Percentiles rank a stretch among this genome's conserved stretches.
phyloP scores from a whole-genome alignment of 2,797 vertebrate genomes.

The Cynopterus sphinx region DNA sequence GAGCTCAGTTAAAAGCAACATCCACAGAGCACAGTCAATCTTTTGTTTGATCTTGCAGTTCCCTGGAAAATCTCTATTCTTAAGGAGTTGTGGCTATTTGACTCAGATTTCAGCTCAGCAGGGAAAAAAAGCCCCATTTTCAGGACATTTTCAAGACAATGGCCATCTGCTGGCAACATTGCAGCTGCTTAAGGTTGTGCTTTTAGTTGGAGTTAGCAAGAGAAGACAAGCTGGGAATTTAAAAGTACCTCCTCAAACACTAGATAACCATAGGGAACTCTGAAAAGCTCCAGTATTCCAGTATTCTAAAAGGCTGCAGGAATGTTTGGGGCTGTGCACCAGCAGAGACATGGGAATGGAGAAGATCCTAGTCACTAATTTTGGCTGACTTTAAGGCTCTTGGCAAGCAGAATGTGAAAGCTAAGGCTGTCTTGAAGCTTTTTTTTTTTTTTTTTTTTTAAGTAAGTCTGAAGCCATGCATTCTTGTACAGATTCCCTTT shows the following conservation, averaged over 20 bases:
- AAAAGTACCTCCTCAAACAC: neutral
- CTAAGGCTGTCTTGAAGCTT: neutral
- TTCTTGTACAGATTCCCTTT: neutral
- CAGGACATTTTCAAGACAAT: neutral
- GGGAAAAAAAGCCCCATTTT: neutral
- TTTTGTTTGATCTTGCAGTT: constrained; percentile 23
- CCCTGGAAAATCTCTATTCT: constrained; percentile 8
- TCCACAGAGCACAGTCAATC: neutral
- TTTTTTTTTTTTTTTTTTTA: too few species aligned
- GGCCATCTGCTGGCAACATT: neutral
- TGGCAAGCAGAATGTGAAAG: neutral
- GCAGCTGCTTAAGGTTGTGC: neutral
- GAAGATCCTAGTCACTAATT: neutral
- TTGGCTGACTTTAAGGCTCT: neutral
- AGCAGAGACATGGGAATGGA: neutral
- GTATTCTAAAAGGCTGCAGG: neutral
- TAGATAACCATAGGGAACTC: neutral
- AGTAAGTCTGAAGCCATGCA: neutral
- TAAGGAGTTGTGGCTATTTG: neutral
- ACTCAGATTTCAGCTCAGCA: neutral
- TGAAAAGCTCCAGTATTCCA: neutral
- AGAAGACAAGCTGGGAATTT: neutral
- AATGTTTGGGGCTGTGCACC: neutral
- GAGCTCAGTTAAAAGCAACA: constrained; percentile 1
- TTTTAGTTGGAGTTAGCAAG: neutral